Evolutionary conservation across 2,888 invertebrate species (phyloP), one percentile per base, ranked within the genome.

Genomic region (Callyntrura sp.): DNA sequence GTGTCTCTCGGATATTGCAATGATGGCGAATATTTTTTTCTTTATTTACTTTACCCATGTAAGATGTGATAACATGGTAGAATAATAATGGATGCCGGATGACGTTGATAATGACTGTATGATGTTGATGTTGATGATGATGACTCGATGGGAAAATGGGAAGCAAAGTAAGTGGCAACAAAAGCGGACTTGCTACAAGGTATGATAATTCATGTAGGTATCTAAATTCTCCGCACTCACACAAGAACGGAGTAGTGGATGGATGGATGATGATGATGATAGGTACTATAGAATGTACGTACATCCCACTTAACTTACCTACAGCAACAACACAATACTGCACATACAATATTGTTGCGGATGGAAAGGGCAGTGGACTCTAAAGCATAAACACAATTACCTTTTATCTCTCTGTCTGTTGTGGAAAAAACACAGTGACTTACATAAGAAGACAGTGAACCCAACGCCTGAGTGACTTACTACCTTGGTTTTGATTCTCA

Each of bases 381-480:
- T 85, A 82, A 76, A 82, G 82, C 76, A 88, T 88, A 78, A 84
- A 62, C 84, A 88, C 88, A 84, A 82, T 87, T 87, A 60, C 73
- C 20, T 82, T 82, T 81, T 35, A 35, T 35, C 73, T 60, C 23
- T 68, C 57, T 76, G 76, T 88, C 78, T 88, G 83, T 83, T 60
- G 60, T 76, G 84, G 84, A 88, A 88, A 88, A 88, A 88, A 84
- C 88, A 88, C 78, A 91, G 81, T 91, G 91, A 85, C 91, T 91
- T 91, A 91, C 91, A 91, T 91, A 91, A 91, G 85, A 88, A 91
- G 91, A 85, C 91, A 91, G 88, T 91, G 91, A 91, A 91, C 91
- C 88, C 91, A 88, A 88, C 88, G 91, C 85, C 85, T 91, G 88
- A 91, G 81, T 88, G 91, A 88, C 91, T 91, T 88, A 88, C 88